Evolutionary conservation across 2,797 vertebrate genomes (phyloP), one percentile per base, ranked within the genome.

Genomic region (Sebastolobus alascanus): DNA sequence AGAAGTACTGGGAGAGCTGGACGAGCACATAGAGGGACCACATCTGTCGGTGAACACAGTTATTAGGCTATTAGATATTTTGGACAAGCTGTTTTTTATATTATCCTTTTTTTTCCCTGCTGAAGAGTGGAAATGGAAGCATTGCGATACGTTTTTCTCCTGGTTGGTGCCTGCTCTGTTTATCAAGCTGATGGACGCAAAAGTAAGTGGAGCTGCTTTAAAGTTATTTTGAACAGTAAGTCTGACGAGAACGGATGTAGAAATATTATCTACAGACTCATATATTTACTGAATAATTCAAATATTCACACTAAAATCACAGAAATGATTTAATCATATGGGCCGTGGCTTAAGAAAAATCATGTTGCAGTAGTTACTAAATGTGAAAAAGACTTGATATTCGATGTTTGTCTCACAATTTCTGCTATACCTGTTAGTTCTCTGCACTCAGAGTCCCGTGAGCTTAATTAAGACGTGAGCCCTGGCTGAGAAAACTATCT

Each of bases 181-280:
- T 43, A 79, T 85, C 93, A 94, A 6, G 80, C 89, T 0, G 84
- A 95, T 46, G 95, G 93, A 0, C 83, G 92, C 77, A 97, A 84
- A 94, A 95, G 98, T 99, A 96, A 98, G 98, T 97, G 6, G 1
- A 25, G 22, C 27, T 25, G 13, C 6, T 79, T 43, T 20, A 18
- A 65, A 69, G 38, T 46, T 46, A 31, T 59, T 68, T 70, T 14
- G 2, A 13, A 12, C 31, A 31, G 1, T 4, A 3, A 55, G 8
- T 52, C 11, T 50, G 52, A 14, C 13, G 9, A 20, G 10, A 37
- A 35, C 4, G 54, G 46, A 20, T 55, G 5, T 2, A 13, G 18
- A 71, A n/a, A 75, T 20, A 9, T 31, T 14, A 16, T 4, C 11
- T 20, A 8, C 5, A 72, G 8, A 29, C 10, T 16, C 13, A 8